Conservation (phyloP, 2,888 invertebrate species). For the Timandra comae region DNA sequence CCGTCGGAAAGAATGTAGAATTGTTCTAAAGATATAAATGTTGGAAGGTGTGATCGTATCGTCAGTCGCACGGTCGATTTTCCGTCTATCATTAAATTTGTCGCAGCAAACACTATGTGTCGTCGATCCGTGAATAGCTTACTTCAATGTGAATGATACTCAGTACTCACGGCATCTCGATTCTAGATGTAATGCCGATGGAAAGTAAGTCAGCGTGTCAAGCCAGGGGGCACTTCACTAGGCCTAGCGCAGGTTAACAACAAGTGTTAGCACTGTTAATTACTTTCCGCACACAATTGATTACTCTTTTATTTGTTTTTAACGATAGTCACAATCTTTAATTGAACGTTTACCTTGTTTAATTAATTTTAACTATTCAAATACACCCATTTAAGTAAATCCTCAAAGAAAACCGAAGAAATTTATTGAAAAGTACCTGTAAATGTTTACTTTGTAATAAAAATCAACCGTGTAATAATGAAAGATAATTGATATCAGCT, state of each 20-base stretch:
- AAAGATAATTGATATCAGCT: constrained; percentile 5
- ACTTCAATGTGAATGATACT: constrained; percentile 19
- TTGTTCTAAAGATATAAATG: constrained; percentile 3
- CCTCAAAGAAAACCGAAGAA: too few species aligned
- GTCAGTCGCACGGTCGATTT: background rate
- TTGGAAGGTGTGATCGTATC: constrained; percentile 3
- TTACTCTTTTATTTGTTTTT: too few species aligned
- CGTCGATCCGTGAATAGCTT: constrained; percentile 7
- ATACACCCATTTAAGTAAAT: too few species aligned
- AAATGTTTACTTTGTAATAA: too few species aligned
- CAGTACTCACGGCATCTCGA: constrained; percentile 15
- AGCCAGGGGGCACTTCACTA: constrained; percentile 26
- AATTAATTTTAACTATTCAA: too few species aligned
- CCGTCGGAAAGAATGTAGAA: constrained; percentile 3
- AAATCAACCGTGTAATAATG: too few species aligned
- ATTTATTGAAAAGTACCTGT: too few species aligned
- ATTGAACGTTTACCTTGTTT: too few species aligned
- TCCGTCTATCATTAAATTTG: too few species aligned
- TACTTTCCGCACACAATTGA: constrained; percentile 1
- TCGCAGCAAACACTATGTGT: constrained; percentile 1
- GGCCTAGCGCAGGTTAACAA: constrained; percentile 33
- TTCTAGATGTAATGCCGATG: constrained; percentile 29
- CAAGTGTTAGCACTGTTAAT: constrained; percentile 9
- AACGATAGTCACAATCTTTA: too few species aligned
- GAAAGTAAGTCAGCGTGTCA: constrained; percentile 78